Base-by-base conservation (phyloP, 1,140 invertebrate species). In the Meloidogyne floridensis region DNA sequence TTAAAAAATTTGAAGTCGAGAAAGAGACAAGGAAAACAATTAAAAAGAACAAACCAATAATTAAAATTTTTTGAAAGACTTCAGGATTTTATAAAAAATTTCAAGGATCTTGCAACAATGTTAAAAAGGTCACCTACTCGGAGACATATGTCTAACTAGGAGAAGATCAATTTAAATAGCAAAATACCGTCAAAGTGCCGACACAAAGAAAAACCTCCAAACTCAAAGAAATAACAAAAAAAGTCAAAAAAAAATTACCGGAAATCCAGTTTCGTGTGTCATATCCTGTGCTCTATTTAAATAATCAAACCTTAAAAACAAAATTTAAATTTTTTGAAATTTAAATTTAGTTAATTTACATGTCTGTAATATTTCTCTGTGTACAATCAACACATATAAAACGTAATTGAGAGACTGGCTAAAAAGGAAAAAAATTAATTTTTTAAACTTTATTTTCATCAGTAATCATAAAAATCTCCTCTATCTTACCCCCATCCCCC, bases 211-310 rank as follows among this genome's bases (percentile, higher is more conserved):
- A 42, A 47, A 6, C 70, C 2, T 18, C 70, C 18, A 32, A 71
- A 18, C 18, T 3, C 43, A 47, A 47, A 47, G 6, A 47, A 47
- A 47, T 3, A 47, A 47, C 47, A 47, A 6, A 47, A 47, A 47
- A 47, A 47, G 7, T 47, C 20, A 53, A 75, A 75, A 42, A 69
- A 73, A 32, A 82, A 87, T 82, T 71, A 88, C 87, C 80, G 87
- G 87, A 78, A 88, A 88, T 80, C 87, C 87, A n/a, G 88, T 85
- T 47, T 72, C 82, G 20, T 85, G 73, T 18, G 88, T 90, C 18
- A 88, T 72, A 80, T 89, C 88, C 54, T 90, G 88, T 47, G 88
- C 88, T 11, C 88, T 87, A 59, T 88, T 89, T 20, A 89, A 87
- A 32, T 86, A 81, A 77, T 90, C 82, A 47, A 88, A 82, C 59